A percentile compares a stretch with the other conserved stretches of the same genome.
phyloP scores from a whole-genome alignment of 2,888 invertebrate species.

The Crocallis elinguaria region DNA sequence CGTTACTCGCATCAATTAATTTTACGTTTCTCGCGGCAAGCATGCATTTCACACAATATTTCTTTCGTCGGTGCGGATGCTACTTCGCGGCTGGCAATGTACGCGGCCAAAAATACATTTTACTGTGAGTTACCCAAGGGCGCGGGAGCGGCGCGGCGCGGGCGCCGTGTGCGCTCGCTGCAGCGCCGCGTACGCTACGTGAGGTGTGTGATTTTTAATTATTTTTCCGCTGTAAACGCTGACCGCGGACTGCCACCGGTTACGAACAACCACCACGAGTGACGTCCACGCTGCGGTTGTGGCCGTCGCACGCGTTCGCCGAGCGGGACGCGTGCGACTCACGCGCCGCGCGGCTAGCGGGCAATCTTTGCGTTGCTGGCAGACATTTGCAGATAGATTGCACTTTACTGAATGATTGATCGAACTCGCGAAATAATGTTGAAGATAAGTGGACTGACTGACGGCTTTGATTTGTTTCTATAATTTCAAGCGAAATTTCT shows the following conservation, averaged over 20 bases:
- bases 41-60: constrained; percentile 60
- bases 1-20: constrained; percentile 53
- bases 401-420: too few relatives aligned
- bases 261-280: constrained; percentile 12
- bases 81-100: constrained; percentile 78
- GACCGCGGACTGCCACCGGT: constrained; percentile 51
- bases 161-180: constrained; percentile 19
- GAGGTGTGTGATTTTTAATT: constrained; percentile 54
- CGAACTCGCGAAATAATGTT: too few relatives aligned
- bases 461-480: too few relatives aligned
- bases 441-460: too few relatives aligned
- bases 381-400: too few relatives aligned
- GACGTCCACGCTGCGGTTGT: constrained; percentile 8
- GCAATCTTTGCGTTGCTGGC: neutral
- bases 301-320: neutral
- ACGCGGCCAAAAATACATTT: constrained; percentile 78
- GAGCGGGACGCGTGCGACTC: neutral
- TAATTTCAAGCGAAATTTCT: too few relatives aligned
- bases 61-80: constrained; percentile 70
- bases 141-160: constrained; percentile 42
- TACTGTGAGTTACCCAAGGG: constrained; percentile 80
- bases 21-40: constrained; percentile 54
- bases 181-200: constrained; percentile 29
- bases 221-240: constrained; percentile 62
- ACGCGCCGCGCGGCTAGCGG: neutral